Evolutionary conservation across 2,113 vertebrate species (phyloP).

Genomic region (Ursus arctos): DNA sequence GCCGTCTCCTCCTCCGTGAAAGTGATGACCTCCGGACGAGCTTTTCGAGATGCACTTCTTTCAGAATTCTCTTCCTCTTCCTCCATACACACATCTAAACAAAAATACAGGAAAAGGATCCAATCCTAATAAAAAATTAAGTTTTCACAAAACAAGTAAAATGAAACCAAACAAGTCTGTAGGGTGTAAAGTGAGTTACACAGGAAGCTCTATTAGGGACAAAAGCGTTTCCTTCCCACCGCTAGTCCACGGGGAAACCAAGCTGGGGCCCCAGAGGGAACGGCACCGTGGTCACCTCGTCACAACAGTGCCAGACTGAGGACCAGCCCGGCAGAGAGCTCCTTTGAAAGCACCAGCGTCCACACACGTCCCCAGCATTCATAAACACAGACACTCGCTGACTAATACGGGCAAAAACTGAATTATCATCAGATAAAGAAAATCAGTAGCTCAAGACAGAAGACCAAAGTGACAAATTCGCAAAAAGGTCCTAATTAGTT

Average conservation of each 20-base stretch:
- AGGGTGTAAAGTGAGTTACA: background rate
- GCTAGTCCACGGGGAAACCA: background rate
- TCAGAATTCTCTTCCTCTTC: slow-evolving; percentile 92
- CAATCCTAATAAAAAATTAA: background rate
- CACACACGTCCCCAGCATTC: background rate
- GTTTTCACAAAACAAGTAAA: background rate
- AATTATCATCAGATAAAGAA: background rate
- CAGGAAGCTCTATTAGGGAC: background rate
- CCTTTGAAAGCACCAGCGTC: rapidly evolving
- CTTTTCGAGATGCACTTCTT: slow-evolving; percentile 89
- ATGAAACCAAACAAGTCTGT: rapidly evolving
- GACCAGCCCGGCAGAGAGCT: background rate
- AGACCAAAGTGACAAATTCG: background rate
- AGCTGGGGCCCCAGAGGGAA: background rate
- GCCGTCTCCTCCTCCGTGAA: slow-evolving; percentile 98
- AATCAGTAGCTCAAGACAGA: background rate
- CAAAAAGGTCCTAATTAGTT: background rate
- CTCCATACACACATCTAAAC: slow-evolving; percentile 88
- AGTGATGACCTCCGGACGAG: slow-evolving; percentile 95
- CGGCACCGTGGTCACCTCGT: rapidly evolving
- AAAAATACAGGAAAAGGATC: background rate
- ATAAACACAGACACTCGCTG: background rate
- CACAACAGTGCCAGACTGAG: rapidly evolving
- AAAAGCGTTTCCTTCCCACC: background rate
- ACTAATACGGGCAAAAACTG: rapidly evolving